A percentile compares a stretch with the other conserved stretches of the same genome.
Evolutionary conservation across 2,888 invertebrate species (phyloP).

Genomic region (Corythucha ciliata): DNA sequence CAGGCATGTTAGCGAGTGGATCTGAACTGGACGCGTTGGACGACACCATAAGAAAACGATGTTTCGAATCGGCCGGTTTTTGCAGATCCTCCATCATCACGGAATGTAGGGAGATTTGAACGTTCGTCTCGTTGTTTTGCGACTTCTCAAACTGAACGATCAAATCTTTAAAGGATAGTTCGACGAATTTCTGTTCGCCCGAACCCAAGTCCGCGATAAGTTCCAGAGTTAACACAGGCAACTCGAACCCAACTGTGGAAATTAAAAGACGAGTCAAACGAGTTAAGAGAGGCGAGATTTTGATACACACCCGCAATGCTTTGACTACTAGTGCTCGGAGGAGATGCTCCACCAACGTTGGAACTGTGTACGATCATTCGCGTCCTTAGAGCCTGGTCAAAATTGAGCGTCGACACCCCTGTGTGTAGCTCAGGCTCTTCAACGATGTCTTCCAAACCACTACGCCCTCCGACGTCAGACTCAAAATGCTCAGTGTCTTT

Average conservation of each 20-base stretch:
- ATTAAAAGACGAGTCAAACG: not conserved
- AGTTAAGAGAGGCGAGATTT: constrained; percentile 8
- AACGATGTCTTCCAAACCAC: constrained; percentile 37
- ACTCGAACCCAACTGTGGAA: constrained; percentile 55
- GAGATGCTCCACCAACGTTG: not conserved
- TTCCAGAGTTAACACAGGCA: constrained; percentile 65
- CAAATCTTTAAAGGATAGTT: constrained; percentile 75
- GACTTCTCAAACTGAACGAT: constrained; percentile 61
- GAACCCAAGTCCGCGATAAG: constrained; percentile 59
- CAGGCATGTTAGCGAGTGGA: constrained; percentile 30
- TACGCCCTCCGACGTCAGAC: constrained; percentile 14
- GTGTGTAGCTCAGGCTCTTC: constrained; percentile 41
- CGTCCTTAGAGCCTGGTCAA: constrained; percentile 55
- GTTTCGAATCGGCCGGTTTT: constrained; percentile 64
- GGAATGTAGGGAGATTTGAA: constrained; percentile 72
- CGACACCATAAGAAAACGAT: constrained; percentile 76
- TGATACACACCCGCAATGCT: no score
- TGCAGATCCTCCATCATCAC: constrained; percentile 85
- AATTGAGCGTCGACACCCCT: constrained; percentile 47
- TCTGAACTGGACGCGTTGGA: constrained; percentile 41
- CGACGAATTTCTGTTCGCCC: constrained; percentile 70
- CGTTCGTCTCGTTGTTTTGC: constrained; percentile 58
- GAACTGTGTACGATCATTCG: constrained; percentile 42
- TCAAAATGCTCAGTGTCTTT: constrained; percentile 14
- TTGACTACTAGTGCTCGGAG: no score